phyloP scores from a whole-genome alignment of 2,113 vertebrate species.

The Callionymus lyra region DNA sequence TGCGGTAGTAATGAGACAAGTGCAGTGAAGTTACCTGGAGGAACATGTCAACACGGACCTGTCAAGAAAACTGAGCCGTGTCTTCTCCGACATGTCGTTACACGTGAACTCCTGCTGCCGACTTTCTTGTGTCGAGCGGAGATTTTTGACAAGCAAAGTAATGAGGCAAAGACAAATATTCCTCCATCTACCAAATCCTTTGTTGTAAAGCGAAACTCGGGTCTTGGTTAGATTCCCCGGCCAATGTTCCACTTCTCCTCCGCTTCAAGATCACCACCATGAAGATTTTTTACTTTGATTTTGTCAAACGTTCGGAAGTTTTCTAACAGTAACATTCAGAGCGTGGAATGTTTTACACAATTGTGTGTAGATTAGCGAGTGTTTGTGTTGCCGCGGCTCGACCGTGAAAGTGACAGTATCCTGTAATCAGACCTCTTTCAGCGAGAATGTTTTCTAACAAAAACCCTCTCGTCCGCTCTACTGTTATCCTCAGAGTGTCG shows the following conservation, averaged over 20 bases:
- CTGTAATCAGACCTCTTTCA: constrained; percentile 63
- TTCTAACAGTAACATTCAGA: constrained; percentile 14
- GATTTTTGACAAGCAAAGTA: no score
- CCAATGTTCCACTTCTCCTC: constrained; percentile 41
- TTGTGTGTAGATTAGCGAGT: constrained; percentile 20
- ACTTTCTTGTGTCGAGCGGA: constrained; percentile 6
- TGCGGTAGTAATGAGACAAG: constrained; percentile 21
- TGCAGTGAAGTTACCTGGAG: constrained; percentile 23
- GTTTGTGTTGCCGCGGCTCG: constrained; percentile 29
- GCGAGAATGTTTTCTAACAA: constrained; percentile 12
- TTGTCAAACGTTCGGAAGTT: constrained; percentile 2
- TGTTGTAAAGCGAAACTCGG: no score
- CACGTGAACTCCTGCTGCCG: constrained; percentile 17
- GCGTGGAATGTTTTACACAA: constrained; percentile 30
- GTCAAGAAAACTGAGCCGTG: constrained; percentile 24
- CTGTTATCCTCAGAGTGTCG: constrained; percentile 75
- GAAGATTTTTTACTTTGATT: no score
- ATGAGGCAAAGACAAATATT: no score
- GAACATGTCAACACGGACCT: constrained; percentile 36
- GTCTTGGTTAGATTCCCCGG: constrained; percentile 38
- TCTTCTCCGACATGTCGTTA: constrained; percentile 21
- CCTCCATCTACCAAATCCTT: no score
- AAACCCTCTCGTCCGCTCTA: constrained; percentile 2
- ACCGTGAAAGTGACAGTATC: constrained; percentile 37
- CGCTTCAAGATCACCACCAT: constrained; percentile 26